phyloP scores from a whole-genome alignment of 2,113 vertebrate genomes.

The Papio anubis region DNA sequence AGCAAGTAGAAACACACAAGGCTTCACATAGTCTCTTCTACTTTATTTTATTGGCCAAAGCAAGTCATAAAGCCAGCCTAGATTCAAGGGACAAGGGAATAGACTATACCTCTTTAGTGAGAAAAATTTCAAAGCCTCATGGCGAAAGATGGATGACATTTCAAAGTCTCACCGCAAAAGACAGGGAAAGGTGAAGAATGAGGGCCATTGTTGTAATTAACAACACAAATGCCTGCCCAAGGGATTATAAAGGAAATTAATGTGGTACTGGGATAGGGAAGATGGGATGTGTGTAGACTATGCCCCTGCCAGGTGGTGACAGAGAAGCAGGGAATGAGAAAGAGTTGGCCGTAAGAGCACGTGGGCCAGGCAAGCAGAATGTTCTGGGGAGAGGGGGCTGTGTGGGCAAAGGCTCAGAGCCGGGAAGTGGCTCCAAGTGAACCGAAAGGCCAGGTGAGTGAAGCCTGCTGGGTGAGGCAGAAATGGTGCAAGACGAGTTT shows the following conservation, averaged over 20 bases:
- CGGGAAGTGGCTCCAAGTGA: not conserved
- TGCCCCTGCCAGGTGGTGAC: not conserved
- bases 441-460: not conserved
- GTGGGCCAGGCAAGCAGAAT: not conserved
- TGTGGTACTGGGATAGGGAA: not conserved
- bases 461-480: not conserved
- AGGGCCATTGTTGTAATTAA: too few relatives aligned
- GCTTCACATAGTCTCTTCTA: not conserved
- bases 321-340: not conserved
- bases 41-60: not conserved
- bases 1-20: not conserved
- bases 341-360: not conserved
- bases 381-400: not conserved
- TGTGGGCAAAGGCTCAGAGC: not conserved
- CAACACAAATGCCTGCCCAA: not conserved
- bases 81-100: not conserved
- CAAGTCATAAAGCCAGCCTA: not conserved
- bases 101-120: not conserved
- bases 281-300: fast-evolving
- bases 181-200: not conserved
- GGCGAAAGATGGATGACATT: not conserved
- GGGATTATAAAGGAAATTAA: not conserved
- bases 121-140: not conserved
- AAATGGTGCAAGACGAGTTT: not conserved
- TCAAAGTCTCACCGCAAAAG: not conserved